Conservation (phyloP, 23 tunicate genomes). For the Ciona savignyi region DNA sequence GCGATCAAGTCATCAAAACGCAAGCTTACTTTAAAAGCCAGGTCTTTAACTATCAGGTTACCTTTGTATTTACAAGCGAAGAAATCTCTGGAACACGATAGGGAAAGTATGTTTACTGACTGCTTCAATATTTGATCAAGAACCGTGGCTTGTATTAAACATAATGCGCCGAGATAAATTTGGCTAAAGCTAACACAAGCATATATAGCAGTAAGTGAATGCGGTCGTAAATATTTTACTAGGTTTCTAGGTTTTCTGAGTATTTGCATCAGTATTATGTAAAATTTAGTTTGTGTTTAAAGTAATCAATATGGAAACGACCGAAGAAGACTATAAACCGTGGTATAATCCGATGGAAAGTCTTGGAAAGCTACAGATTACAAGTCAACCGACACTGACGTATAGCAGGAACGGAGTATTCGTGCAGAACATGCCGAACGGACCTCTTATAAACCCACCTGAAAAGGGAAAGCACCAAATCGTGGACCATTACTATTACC, state of each 20-base stretch:
- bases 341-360: not conserved
- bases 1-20: not conserved
- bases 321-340: too few species aligned
- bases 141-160: too few species aligned
- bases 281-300: too few species aligned
- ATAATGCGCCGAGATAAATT: too few species aligned
- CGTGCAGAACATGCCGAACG: not conserved
- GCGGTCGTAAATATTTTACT: too few species aligned
- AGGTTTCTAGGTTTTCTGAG: too few species aligned
- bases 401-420: not conserved
- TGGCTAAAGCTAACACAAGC: too few species aligned
- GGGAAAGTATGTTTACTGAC: not conserved
- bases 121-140: not conserved
- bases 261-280: too few species aligned
- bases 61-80: not conserved
- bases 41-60: not conserved
- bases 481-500: conserved; percentile 64
- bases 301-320: too few species aligned
- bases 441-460: not conserved
- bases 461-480: not conserved
- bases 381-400: not conserved
- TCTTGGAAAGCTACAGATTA: not conserved
- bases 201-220: too few species aligned
- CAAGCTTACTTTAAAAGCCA: not conserved
- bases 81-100: not conserved